Evolutionary conservation across 2,888 invertebrate species (phyloP).

Genomic region (Diaphora mendica): DNA sequence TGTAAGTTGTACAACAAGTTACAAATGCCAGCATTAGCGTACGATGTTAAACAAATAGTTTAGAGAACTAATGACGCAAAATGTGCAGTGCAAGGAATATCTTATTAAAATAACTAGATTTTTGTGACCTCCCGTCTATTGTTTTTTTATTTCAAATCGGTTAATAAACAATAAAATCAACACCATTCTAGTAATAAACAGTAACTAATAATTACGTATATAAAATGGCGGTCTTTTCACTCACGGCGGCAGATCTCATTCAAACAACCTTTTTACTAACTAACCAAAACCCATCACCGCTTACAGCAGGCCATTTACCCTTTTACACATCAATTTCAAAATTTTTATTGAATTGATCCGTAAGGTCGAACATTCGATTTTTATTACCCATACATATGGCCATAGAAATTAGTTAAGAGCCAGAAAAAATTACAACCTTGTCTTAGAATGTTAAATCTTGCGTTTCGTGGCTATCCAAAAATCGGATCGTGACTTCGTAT

Average conservation of each 20-base stretch:
- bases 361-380: not conserved
- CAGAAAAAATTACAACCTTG: not conserved
- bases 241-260: too few relatives aligned
- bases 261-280: not conserved
- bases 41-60: not conserved
- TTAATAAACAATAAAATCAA: too few relatives aligned
- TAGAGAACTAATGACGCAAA: not conserved
- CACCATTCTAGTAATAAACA: not conserved
- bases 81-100: not conserved
- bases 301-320: not conserved
- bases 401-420: not conserved
- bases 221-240: not conserved
- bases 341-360: too few relatives aligned
- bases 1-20: not conserved
- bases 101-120: not conserved
- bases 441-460: not conserved
- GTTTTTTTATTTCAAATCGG: too few relatives aligned
- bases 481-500: too few relatives aligned
- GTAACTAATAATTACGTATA: not conserved
- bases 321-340: not conserved
- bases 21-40: not conserved
- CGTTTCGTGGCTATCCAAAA: not conserved
- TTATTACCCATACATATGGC: constrained; percentile 8
- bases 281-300: not conserved
- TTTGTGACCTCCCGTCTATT: not conserved